Conservation (phyloP, 2,888 invertebrate genomes). For the Orthonychiurus folsomi region DNA sequence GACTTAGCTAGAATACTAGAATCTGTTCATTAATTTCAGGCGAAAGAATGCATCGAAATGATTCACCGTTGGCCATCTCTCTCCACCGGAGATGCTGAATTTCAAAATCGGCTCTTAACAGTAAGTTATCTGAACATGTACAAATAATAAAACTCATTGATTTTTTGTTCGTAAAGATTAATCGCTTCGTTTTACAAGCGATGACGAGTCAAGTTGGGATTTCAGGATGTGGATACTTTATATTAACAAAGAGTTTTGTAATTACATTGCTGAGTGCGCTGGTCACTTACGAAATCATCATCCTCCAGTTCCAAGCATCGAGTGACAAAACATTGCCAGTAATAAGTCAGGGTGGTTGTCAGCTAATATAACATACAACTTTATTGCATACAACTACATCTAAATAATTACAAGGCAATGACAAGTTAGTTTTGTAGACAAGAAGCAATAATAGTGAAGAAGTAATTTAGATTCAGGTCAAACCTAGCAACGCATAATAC, state of each 20-base stretch:
- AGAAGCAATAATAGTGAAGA: too few species aligned
- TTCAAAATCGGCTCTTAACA: too few species aligned
- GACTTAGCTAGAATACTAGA: not conserved
- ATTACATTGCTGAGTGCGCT: constrained; percentile 26
- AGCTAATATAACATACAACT: too few species aligned
- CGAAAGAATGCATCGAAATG: constrained; percentile 19
- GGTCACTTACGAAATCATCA: constrained; percentile 28
- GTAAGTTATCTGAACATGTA: too few species aligned
- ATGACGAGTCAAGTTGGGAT: constrained; percentile 21
- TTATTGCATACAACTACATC: too few species aligned
- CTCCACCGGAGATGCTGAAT: too few species aligned
- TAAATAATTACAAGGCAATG: too few species aligned
- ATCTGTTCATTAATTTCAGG: constrained; percentile 15
- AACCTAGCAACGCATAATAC: too few species aligned
- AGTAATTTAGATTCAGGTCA: too few species aligned
- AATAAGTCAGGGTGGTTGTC: not conserved
- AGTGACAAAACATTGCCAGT: not conserved
- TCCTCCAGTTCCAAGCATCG: constrained; percentile 27
- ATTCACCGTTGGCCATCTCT: constrained; percentile 30
- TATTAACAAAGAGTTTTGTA: constrained; percentile 27
- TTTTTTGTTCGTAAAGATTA: too few species aligned
- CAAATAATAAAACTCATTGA: too few species aligned
- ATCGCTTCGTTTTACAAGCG: constrained; percentile 23
- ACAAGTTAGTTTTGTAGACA: too few species aligned
- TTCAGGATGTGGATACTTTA: constrained; percentile 31